A percentile compares a stretch with the other conserved stretches of the same genome.
Evolutionary conservation across 2,797 vertebrate genomes (phyloP).

Genomic region (Hozukius guyotensis): DNA sequence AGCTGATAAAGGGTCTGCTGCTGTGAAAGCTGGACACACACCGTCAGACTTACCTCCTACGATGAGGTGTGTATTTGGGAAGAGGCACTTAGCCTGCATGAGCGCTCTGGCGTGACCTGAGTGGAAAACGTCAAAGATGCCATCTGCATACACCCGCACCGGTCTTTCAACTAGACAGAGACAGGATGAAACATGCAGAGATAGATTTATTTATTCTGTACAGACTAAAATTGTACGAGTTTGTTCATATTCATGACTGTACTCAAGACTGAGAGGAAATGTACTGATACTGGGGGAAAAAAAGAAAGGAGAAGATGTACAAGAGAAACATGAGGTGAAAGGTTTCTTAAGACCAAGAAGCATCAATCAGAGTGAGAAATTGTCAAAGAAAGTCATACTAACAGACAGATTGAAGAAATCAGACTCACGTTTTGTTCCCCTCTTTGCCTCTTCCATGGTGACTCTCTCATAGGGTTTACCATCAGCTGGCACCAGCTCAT

Average conservation of each 20-base stretch:
- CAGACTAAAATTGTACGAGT: not conserved
- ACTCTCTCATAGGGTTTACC: conserved; percentile 90
- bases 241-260: not conserved
- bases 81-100: conserved; percentile 98
- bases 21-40: not conserved
- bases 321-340: not conserved
- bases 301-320: not conserved
- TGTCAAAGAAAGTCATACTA: not conserved
- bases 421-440: conserved; percentile 92
- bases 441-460: conserved; percentile 91
- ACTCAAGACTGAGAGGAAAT: not conserved
- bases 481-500: conserved; percentile 88
- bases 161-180: conserved; percentile 87
- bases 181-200: conserved; percentile 1
- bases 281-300: not conserved
- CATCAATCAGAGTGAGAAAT: not conserved
- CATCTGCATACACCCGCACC: conserved; percentile 96
- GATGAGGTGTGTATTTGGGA: conserved; percentile 97
- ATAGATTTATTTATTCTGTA: not conserved
- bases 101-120: conserved; percentile 97
- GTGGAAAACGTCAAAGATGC: conserved; percentile 98
- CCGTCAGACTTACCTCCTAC: conserved; percentile 87
- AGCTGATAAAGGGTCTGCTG: not conserved
- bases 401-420: not conserved
- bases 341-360: not conserved